phyloP scores from a whole-genome alignment of 2,888 invertebrate species.

The Caenorhabditis afra region DNA sequence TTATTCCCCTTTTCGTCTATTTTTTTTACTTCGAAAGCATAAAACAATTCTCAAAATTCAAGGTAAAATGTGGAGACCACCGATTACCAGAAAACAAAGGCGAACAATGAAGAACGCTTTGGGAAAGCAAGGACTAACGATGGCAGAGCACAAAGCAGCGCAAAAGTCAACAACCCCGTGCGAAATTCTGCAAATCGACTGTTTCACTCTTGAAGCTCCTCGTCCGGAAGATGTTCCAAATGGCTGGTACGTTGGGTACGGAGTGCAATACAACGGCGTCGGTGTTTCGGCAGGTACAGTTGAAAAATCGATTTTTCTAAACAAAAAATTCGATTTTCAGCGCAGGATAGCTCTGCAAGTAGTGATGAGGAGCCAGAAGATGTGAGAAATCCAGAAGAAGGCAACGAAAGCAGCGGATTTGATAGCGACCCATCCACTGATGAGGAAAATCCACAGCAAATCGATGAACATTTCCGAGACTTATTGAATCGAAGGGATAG shows the following conservation, averaged over 20 bases:
- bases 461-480: background rate
- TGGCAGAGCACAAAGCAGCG: constrained; percentile 27
- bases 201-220: constrained; percentile 10
- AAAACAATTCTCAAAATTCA: too few relatives aligned
- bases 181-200: constrained; percentile 35
- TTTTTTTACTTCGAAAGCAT: background rate
- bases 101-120: constrained; percentile 42
- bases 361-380: background rate
- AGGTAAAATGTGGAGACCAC: too few relatives aligned
- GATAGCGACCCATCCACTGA: constrained; percentile 28
- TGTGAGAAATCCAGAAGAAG: background rate
- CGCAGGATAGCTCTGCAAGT: constrained; percentile 10
- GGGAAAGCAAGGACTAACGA: constrained; percentile 42
- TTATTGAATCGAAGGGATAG: constrained; percentile 7
- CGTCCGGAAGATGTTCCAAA: constrained; percentile 35
- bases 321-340: background rate
- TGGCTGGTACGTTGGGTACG: constrained; percentile 72
- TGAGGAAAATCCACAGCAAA: constrained; percentile 1
- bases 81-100: constrained; percentile 32
- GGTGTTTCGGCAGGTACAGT: constrained; percentile 44
- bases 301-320: too few relatives aligned
- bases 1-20: background rate
- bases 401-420: constrained; percentile 38
- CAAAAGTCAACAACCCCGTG: constrained; percentile 3
- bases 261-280: constrained; percentile 68